Evolutionary conservation across 2,113 vertebrate species (phyloP).

Genomic region (Nannobrachium achirus): DNA sequence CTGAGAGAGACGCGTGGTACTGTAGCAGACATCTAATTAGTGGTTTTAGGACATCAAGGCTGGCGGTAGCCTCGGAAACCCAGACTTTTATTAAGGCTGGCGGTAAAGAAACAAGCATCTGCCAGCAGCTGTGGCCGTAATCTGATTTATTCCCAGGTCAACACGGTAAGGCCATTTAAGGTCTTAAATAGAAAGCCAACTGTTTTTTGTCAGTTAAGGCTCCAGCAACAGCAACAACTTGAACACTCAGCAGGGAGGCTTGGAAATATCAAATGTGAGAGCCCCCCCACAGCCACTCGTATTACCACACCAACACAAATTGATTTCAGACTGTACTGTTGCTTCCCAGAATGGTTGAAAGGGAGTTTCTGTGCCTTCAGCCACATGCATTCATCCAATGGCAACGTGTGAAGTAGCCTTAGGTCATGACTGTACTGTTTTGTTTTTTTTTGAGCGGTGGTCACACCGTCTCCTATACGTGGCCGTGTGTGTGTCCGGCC

Average conservation of each 20-base stretch:
- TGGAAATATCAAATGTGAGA: neutral
- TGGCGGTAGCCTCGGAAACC: no score
- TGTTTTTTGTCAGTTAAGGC: no score
- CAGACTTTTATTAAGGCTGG: neutral
- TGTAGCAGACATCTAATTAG: neutral
- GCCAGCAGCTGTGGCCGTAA: neutral
- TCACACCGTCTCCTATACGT: no score
- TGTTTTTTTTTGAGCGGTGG: no score
- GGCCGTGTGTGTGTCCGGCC: no score
- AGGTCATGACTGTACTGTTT: neutral
- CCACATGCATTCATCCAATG: constrained; percentile 7
- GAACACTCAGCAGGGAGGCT: no score
- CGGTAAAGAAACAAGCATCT: neutral
- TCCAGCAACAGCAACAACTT: no score
- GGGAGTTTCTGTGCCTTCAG: neutral
- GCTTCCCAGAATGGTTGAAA: neutral
- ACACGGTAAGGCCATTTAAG: no score
- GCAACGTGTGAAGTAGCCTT: neutral
- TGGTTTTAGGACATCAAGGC: neutral
- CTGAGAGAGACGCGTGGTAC: neutral
- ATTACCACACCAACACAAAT: neutral
- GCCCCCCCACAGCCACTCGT: neutral
- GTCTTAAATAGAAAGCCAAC: no score
- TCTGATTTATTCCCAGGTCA: neutral
- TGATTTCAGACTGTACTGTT: neutral